These are phyloP conservation scores for Ditula angustiorana DNA, from an alignment of 2,888 invertebrate species.

Conservation along the genomic window DNA sequence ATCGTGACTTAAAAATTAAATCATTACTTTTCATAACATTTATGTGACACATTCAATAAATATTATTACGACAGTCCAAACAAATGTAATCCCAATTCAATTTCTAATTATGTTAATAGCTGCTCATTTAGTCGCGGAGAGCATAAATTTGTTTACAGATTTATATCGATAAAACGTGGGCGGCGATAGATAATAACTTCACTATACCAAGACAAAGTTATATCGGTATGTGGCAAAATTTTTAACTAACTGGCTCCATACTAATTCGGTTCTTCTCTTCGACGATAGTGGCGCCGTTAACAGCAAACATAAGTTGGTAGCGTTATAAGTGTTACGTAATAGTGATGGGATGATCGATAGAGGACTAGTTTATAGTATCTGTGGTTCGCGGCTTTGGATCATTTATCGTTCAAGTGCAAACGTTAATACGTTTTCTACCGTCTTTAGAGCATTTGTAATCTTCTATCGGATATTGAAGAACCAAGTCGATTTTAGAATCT, in stretches of 20 bases:
- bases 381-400: not conserved
- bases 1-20: not conserved
- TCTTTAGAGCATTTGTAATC: too few relatives aligned
- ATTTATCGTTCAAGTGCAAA: not conserved
- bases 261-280: not conserved
- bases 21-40: constrained; percentile 1
- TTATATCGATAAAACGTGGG: constrained; percentile 38
- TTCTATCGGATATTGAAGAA: too few relatives aligned
- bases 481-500: too few relatives aligned
- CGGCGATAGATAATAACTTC: constrained; percentile 36
- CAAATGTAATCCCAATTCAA: constrained; percentile 37
- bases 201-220: constrained; percentile 26
- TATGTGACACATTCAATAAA: constrained; percentile 32
- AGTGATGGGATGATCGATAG: constrained; percentile 31
- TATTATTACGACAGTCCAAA: constrained; percentile 36
- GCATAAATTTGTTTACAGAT: constrained; percentile 33
- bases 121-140: constrained; percentile 28
- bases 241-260: not conserved
- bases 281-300: not conserved
- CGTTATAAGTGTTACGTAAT: constrained; percentile 19
- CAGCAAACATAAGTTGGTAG: constrained; percentile 1
- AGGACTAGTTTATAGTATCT: not conserved
- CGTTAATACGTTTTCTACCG: not conserved
- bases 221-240: not conserved
- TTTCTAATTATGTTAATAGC: constrained; percentile 40